Evolutionary conservation across 2,797 vertebrate genomes (phyloP).

Genomic region (Halcyon chelicuti): DNA sequence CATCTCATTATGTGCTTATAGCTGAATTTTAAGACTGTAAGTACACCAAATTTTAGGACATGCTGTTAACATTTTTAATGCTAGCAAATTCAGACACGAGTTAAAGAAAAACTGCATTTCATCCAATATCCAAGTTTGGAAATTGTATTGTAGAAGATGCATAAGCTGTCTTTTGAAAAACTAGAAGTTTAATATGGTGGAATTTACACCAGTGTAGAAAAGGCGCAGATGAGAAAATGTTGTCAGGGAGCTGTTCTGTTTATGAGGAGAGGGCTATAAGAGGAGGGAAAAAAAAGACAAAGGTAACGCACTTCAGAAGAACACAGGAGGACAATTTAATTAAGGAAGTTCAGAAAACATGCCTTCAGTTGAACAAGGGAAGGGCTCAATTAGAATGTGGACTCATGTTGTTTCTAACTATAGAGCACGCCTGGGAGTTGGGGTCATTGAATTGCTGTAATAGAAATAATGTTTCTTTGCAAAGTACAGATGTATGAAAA

Average conservation of each 20-base stretch:
- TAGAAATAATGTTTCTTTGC: background rate
- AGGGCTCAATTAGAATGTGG: background rate
- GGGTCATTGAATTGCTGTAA: background rate
- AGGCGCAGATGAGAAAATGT: background rate
- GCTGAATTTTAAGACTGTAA: background rate
- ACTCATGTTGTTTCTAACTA: background rate
- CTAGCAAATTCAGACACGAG: background rate
- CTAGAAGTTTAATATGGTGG: background rate
- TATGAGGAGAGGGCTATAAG: background rate
- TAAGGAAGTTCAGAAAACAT: background rate
- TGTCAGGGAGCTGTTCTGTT: background rate
- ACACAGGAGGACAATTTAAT: background rate
- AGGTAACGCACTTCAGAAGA: background rate
- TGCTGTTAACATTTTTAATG: background rate
- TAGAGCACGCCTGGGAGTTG: background rate
- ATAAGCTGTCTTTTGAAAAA: background rate
- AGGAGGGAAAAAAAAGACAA: background rate
- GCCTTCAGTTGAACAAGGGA: background rate
- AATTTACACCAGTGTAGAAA: background rate
- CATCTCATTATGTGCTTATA: no score
- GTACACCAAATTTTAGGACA: background rate
- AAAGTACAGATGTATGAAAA: background rate
- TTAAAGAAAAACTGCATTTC: background rate
- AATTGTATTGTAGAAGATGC: background rate
- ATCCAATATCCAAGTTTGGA: background rate